These are phyloP conservation scores for Protosalanx chinensis DNA, from an alignment of 2,797 vertebrate genomes.

Conservation along the genomic window DNA sequence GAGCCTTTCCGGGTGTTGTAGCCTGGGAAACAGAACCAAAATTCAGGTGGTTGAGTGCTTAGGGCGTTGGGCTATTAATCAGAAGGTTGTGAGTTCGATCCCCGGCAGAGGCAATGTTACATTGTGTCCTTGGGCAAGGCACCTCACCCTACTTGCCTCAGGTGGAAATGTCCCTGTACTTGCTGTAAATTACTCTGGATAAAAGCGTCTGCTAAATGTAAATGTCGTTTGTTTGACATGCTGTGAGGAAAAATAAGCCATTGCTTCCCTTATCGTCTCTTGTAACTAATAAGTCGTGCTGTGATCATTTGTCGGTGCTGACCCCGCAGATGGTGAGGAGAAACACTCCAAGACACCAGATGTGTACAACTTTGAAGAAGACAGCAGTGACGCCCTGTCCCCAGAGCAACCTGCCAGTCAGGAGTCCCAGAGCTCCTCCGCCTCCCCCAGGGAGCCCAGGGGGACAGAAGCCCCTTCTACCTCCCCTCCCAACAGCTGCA, in stretches of 20 bases:
- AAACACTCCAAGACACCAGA: slow-evolving; percentile 73
- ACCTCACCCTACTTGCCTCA: no score
- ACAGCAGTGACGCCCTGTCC: slow-evolving; percentile 86
- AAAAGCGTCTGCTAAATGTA: no score
- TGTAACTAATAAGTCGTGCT: slow-evolving; percentile 10
- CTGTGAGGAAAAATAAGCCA: background rate
- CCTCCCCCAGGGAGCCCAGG: slow-evolving; percentile 79
- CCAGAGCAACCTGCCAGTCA: slow-evolving; percentile 83
- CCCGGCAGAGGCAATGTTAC: no score
- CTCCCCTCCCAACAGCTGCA: slow-evolving; percentile 65
- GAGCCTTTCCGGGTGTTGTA: background rate
- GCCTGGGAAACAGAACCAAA: background rate
- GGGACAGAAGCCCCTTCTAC: slow-evolving; percentile 67
- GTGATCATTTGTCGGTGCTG: slow-evolving; percentile 15
- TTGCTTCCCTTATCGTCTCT: background rate
- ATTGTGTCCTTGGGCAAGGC: no score
- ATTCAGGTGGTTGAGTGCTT: background rate
- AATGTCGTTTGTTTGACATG: background rate
- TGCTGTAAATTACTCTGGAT: no score
- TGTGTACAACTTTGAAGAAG: slow-evolving; percentile 89
- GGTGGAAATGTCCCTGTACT: no score
- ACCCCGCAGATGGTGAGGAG: slow-evolving; percentile 66
- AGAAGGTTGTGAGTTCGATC: no score
- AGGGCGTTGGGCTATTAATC: no score
- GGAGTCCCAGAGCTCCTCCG: slow-evolving; percentile 79